Evolutionary conservation across 2,113 vertebrate species (phyloP), one percentile per base, ranked within the genome.

Genomic region (Mohoua ochrocephala): DNA sequence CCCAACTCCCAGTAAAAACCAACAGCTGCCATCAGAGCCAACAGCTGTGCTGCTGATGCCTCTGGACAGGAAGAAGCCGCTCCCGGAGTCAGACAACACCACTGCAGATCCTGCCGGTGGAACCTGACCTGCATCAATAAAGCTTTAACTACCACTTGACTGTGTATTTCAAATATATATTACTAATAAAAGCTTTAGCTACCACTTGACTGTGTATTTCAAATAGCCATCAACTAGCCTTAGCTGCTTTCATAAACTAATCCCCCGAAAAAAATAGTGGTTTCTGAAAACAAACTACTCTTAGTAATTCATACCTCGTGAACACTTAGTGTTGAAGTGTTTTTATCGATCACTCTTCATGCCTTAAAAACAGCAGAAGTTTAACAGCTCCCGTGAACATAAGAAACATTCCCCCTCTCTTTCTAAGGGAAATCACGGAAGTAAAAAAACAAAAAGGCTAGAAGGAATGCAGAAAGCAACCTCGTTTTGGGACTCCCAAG

Each of bases 11-110:
- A 60, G 15, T 9, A 44, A 78, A 56, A 75, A 27, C 4, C 1
- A n/a, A 18, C 1, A 20, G 78, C 31, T 83, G 50, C 37, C 60
- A 67, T 5, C 42, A 39, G 60, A 75, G 39, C 45, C 26, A 68
- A 20, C 0, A 4, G 45, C 54, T 57, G 42, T 1, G 1, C 49
- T 37, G 24, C 39, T 20, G 23, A 26, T 4, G 1, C 6, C 39
- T 30, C 28, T 11, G 26, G 28, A 7, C 35, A 50, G 19, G 10
- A 61, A 87, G n/a, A 39, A 77, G 60, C 6, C 50, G 57, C 2
- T 71, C 39, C 61, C 64, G 14, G 10, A 56, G 42, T 7, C 30
- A 69, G 18, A 60, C 39, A 53, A 4, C 15, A 63, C 6, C 2
- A 49, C n/a, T n/a, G 30, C 65, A 61, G 23, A 71, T 23, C n/a